Conservation (phyloP, 64 coral and sea anemone genomes). For the Montipora cactus region DNA sequence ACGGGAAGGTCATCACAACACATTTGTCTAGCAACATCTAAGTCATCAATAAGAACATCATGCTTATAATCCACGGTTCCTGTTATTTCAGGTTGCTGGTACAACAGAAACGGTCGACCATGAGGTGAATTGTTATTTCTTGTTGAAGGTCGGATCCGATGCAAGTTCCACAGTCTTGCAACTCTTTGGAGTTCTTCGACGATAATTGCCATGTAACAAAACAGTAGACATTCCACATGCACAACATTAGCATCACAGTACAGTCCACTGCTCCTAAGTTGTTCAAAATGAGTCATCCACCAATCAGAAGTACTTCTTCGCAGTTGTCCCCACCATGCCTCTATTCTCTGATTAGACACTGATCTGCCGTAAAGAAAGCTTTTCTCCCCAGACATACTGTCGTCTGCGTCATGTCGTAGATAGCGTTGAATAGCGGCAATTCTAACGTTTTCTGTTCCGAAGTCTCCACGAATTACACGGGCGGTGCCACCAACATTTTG, state of each 20-base stretch:
- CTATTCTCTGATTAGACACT: too few relatives aligned
- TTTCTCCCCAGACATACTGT: too few relatives aligned
- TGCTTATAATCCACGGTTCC: conserved; percentile 27
- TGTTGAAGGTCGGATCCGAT: conserved; percentile 36
- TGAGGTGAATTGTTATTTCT: conserved; percentile 24
- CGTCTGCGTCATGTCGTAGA: too few relatives aligned
- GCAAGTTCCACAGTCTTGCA: conserved; percentile 6
- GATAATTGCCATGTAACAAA: conserved; percentile 25
- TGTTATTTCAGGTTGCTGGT: conserved; percentile 19
- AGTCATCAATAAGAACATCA: conserved; percentile 18
- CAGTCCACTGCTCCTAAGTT: conserved; percentile 35
- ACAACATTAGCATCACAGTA: conserved; percentile 59
- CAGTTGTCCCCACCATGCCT: too few relatives aligned
- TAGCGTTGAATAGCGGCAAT: too few relatives aligned
- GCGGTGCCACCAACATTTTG: too few relatives aligned
- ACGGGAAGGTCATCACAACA: conserved; percentile 36
- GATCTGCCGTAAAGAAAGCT: too few relatives aligned
- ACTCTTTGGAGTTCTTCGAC: conserved; percentile 29
- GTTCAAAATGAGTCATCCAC: conserved; percentile 18
- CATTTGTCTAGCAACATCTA: conserved; percentile 39
- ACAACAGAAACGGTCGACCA: conserved; percentile 14
- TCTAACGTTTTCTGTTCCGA: too few relatives aligned
- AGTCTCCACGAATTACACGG: too few relatives aligned
- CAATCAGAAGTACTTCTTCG: too few relatives aligned
- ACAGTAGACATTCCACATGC: conserved; percentile 31